Base-by-base conservation (phyloP, 1,140 invertebrate genomes). In the Pectinophora gossypiella region DNA sequence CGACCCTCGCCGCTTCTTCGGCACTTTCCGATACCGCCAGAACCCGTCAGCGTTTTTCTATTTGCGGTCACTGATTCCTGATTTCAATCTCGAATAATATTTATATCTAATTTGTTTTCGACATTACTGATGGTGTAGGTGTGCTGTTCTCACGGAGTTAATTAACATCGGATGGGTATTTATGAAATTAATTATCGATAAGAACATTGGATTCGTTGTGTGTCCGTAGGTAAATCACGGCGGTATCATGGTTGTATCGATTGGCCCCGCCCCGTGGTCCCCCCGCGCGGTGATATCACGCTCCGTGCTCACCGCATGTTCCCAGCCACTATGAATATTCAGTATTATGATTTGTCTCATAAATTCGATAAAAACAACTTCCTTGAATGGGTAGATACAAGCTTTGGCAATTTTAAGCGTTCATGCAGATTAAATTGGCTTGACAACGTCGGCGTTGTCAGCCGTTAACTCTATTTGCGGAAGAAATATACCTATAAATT, bases 101-200 rank as follows among this genome's bases (percentile, higher is more conserved):
- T 27, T 27, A 6, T 27, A 27, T 27, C 23, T 27, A 27, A 27
- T 12, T 6, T 27, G 5, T 27, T 27, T 27, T 6, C 12, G 23
- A 27, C 12, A 40, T 40, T 40, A 40, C 36, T 40, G 16, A 16
- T 40, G 36, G 2, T 40, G 36, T 40, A 40, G 36, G 36, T 40
- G 36, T 40, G 56, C 54, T 54, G 48, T 61, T 75, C 65, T 68
- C 68, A 64, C 62, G 59, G 54, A 70, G 68, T 76, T 79, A 74
- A 82, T 76, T 72, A 70, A 73, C 60, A 68, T 54, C 48, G 59
- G 67, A 58, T 70, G 62, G 59, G 60, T 56, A 66, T 61, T 69
- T 64, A 61, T 59, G 64, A 64, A 73, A 74, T 77, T 74, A 77
- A 78, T 75, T 79, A 75, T 76, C 68, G 70, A 77, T 80, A 77